Evolutionary conservation across 2,113 vertebrate genomes (phyloP).

Genomic region (Nibea albiflora): DNA sequence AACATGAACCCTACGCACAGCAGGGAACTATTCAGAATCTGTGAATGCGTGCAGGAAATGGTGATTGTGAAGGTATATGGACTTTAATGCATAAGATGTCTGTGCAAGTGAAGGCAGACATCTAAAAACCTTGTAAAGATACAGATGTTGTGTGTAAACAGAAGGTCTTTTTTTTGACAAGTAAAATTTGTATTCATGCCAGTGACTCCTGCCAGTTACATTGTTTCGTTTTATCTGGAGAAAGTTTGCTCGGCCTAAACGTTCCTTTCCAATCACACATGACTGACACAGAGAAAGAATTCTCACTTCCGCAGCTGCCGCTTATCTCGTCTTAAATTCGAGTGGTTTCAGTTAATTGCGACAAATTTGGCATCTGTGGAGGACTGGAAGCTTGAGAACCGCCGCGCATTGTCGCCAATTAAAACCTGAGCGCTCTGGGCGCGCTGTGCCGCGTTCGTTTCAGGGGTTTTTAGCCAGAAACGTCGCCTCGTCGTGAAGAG

Average conservation of each 20-base stretch:
- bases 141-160: slow-evolving; percentile 25
- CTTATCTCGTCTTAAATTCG: not conserved
- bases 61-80: not conserved
- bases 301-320: not conserved
- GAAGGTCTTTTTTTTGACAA: not conserved
- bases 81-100: slow-evolving; percentile 31
- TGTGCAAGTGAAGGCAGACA: not conserved
- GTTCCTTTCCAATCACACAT: not conserved
- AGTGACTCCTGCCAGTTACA: slow-evolving; percentile 14
- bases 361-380: not conserved
- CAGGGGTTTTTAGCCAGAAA: not conserved
- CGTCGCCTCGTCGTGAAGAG: not conserved
- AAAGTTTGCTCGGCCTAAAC: slow-evolving; percentile 27
- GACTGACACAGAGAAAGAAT: slow-evolving; percentile 6
- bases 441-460: not conserved
- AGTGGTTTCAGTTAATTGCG: slow-evolving; percentile 24
- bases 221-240: slow-evolving; percentile 3
- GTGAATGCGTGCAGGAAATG: not conserved
- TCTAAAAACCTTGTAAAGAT: slow-evolving; percentile 4
- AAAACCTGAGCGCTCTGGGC: not conserved
- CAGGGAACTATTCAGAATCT: slow-evolving; percentile 39
- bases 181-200: slow-evolving; percentile 31
- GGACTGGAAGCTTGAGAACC: not conserved
- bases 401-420: not conserved
- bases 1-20: slow-evolving; percentile 57